These are phyloP conservation scores for Rhopalosiphum padi DNA, from an alignment of 1,140 invertebrate species.

Conservation along the genomic window DNA sequence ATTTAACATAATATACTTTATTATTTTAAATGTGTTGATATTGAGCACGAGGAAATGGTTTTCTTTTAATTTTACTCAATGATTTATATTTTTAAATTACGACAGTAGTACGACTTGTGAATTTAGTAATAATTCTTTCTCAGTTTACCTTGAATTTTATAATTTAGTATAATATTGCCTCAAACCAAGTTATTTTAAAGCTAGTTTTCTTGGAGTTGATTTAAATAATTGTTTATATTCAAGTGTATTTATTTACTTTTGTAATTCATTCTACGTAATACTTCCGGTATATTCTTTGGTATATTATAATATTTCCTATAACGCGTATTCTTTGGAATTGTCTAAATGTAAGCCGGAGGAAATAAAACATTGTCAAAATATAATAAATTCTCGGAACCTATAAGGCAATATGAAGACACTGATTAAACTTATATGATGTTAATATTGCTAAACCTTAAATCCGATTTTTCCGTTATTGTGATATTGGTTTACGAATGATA, in stretches of 20 bases:
- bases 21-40: background rate
- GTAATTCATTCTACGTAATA: background rate
- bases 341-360: background rate
- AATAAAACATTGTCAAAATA: background rate
- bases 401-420: background rate
- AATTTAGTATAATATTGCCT: background rate
- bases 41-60: background rate
- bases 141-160: background rate
- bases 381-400: background rate
- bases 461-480: background rate
- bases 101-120: background rate
- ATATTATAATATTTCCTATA: background rate
- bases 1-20: background rate
- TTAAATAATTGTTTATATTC: background rate
- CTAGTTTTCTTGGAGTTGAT: background rate
- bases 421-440: background rate
- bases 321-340: background rate
- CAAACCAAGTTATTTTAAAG: background rate
- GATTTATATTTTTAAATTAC: background rate
- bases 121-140: background rate
- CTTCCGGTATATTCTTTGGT: background rate
- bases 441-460: background rate
- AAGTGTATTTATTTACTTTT: background rate
- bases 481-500: background rate
- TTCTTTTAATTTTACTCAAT: background rate